Evolutionary conservation across 2,797 vertebrate species (phyloP).

Genomic region (Epinephelus malabaricus): DNA sequence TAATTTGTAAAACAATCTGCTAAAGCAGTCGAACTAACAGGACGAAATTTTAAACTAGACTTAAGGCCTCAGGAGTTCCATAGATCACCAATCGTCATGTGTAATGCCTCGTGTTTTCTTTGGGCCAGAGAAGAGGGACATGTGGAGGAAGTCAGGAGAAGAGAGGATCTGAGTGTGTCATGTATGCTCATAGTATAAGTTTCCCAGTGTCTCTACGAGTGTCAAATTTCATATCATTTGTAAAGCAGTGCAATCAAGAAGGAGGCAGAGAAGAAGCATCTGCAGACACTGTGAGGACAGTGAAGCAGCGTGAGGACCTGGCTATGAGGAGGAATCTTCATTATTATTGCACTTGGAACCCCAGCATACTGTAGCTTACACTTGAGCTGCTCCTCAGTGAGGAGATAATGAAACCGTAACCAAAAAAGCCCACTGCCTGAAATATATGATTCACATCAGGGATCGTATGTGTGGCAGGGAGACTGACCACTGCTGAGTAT

Average conservation of each 20-base stretch:
- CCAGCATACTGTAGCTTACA: constrained; percentile 26
- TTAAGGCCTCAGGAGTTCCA: constrained; percentile 4
- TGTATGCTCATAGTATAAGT: neutral
- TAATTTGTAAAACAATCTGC: no score
- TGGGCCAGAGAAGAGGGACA: constrained; percentile 20
- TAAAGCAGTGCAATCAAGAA: constrained; percentile 8
- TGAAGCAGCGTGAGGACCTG: neutral
- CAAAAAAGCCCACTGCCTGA: constrained; percentile 1
- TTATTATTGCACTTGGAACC: constrained; percentile 71
- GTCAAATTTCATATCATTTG: constrained; percentile 1
- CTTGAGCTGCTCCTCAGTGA: constrained; percentile 19
- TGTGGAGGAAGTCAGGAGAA: neutral
- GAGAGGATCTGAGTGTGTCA: constrained; percentile 7
- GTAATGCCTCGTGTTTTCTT: constrained; percentile 4
- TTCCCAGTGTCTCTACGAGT: neutral
- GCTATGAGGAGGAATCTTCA: constrained; percentile 4
- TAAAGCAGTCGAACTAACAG: neutral
- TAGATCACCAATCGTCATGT: neutral
- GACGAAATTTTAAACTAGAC: neutral
- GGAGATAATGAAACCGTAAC: neutral
- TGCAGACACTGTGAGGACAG: neutral
- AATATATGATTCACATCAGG: constrained; percentile 35
- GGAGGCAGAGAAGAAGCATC: constrained; percentile 1
- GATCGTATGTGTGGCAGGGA: constrained; percentile 23
- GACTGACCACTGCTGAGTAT: constrained; percentile 27